A percentile compares a stretch with the other conserved stretches of the same genome.
phyloP scores from a whole-genome alignment of 2,888 invertebrate species.

The Macrosoma leucophasiata region DNA sequence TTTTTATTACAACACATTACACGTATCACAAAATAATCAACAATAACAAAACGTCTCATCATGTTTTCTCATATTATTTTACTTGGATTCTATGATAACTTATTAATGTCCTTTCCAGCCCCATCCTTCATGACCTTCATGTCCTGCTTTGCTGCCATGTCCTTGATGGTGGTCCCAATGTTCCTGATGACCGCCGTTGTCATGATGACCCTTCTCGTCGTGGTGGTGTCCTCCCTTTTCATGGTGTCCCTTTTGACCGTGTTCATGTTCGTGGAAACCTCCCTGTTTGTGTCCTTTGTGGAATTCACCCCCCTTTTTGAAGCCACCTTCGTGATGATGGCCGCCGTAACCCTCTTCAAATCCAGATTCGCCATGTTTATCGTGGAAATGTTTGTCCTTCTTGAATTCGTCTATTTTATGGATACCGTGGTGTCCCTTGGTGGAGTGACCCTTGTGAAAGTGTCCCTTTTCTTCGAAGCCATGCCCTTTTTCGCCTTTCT shows the following conservation, averaged over 20 bases:
- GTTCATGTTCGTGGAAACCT: conserved; percentile 84
- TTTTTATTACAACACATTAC: no score
- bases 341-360: conserved; percentile 88
- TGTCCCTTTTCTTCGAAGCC: conserved; percentile 77
- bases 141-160: conserved; percentile 85
- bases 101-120: conserved; percentile 74
- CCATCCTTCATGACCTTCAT: conserved; percentile 87
- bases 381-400: conserved; percentile 91
- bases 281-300: conserved; percentile 87
- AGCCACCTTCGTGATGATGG: conserved; percentile 83
- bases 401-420: conserved; percentile 91
- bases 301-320: conserved; percentile 86
- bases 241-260: conserved; percentile 85
- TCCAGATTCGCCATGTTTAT: conserved; percentile 87
- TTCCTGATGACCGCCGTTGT: conserved; percentile 83
- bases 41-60: conserved; percentile 22
- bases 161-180: conserved; percentile 82
- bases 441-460: conserved; percentile 88
- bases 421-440: conserved; percentile 88
- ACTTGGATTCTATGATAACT: conserved; percentile 16
- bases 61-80: conserved; percentile 1
- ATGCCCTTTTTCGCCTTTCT: conserved; percentile 78
- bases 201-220: conserved; percentile 85
- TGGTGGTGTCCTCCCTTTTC: conserved; percentile 87
- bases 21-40: conserved; percentile 29